Evolutionary conservation across 2,113 vertebrate species (phyloP), one percentile per base, ranked within the genome.

Genomic region (Plectropomus leopardus): DNA sequence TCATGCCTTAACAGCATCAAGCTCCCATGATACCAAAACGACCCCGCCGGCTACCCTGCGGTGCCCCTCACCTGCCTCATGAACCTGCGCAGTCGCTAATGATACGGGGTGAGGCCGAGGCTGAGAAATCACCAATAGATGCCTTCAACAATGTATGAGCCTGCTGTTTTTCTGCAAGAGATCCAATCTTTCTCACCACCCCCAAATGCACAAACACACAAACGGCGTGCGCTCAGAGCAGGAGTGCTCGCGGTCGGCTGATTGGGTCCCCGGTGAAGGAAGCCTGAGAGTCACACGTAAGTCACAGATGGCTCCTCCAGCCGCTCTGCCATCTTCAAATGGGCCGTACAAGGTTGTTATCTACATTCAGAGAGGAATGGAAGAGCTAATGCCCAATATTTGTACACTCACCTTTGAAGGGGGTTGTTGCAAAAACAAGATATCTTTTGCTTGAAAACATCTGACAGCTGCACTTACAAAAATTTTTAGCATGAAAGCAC

Each of bases 201-300:
- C 60, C 77, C 66, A 76, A 72, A 69, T 44, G 44, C 67, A 48
- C 77, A 76, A 67, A 73, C 83, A 6, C 67, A 74, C 71, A 86
- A 77, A 85, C 61, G 61, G 71, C 67, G 7, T 15, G 58, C 71
- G 66, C 80, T 86, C 77, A 67, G 68, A 82, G 64, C 32, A 54
- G 51, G 74, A 84, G 88, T 40, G 78, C 58, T 73, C 57, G 63
- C 36, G 70, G 63, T 78, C 10, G 40, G 30, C 76, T 89, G 86
- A 92, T 91, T 89, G 86, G 86, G 61, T 88, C 86, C 67, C 82
- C 7, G n/a, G 78, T 55, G 88, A 70, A 50, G 55, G 47, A 65
- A 70, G 42, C 28, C 53, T 15, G 13, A 79, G 78, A 83, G 80
- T 74, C 66, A 63, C 76, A 82, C 24, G 40, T 58, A 42, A 81